Percentiles rank a stretch among this genome's conserved stretches.
Evolutionary conservation across 2,113 vertebrate genomes (phyloP).

Genomic region (Cyanoramphus novaezelandiae): DNA sequence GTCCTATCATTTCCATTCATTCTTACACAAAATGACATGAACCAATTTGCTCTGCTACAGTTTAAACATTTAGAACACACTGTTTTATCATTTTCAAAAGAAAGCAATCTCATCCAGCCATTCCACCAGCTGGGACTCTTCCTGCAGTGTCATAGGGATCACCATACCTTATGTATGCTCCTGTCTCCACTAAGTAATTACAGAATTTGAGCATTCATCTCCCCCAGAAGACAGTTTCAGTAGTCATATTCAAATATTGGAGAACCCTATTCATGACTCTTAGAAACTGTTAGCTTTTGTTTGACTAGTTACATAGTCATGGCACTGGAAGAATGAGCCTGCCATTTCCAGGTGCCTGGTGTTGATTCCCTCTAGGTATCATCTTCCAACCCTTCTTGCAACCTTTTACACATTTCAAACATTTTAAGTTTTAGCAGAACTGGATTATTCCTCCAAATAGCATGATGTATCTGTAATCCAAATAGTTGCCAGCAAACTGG

Average conservation of each 20-base stretch:
- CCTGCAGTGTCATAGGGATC: neutral
- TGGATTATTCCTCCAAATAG: neutral
- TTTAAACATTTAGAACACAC: neutral
- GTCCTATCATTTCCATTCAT: neutral
- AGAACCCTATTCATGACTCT: neutral
- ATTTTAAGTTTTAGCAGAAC: neutral
- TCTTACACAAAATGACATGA: neutral
- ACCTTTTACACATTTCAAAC: neutral
- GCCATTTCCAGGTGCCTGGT: neutral
- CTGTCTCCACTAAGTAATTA: neutral
- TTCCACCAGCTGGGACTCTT: neutral
- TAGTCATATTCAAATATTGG: neutral
- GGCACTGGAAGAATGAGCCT: neutral
- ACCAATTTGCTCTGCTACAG: neutral
- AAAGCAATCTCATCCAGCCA: neutral
- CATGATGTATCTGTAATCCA: neutral
- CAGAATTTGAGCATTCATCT: neutral
- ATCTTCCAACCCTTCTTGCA: neutral
- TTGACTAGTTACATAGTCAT: neutral
- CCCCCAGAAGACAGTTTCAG: neutral
- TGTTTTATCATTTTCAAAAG: neutral
- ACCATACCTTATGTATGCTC: accelerated
- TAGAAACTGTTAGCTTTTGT: neutral
- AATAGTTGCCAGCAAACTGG: neutral
- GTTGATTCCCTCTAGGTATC: neutral